Conservation (phyloP, 2,113 vertebrate genomes). For the Excalfactoria chinensis region DNA sequence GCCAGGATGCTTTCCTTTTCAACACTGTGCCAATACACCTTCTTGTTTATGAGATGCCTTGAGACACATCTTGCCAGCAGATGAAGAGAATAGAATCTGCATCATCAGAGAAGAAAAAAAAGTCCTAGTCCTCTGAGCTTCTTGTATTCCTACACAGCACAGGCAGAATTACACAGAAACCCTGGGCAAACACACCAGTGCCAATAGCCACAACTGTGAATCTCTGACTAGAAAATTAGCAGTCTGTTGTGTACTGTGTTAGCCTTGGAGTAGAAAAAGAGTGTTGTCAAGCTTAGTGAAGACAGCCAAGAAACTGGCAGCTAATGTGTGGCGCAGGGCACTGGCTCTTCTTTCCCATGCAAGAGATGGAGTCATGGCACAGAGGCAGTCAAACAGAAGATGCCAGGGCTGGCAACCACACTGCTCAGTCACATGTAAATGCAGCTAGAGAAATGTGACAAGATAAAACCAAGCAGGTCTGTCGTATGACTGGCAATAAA, state of each 20-base stretch:
- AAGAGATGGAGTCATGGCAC: fast-evolving
- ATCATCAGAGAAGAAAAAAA: neutral
- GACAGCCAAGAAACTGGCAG: neutral
- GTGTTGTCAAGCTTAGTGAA: neutral
- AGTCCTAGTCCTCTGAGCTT: neutral
- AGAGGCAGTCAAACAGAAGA: neutral
- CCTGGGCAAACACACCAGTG: neutral
- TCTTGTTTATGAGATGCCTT: neutral
- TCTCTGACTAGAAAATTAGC: neutral
- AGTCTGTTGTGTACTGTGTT: neutral
- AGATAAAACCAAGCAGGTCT: neutral
- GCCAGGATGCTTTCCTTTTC: neutral
- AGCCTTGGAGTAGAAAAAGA: neutral
- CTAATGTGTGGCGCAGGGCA: neutral
- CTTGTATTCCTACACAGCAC: neutral
- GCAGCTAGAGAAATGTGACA: neutral
- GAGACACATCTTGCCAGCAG: neutral
- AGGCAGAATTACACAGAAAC: neutral
- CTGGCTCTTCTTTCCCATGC: neutral
- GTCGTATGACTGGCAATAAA: neutral
- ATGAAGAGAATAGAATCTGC: neutral
- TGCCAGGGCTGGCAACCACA: neutral
- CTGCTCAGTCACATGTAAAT: neutral
- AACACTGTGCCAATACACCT: neutral
- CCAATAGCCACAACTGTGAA: neutral